phyloP scores from a whole-genome alignment of 2,888 invertebrate species.

The Diarsia dahlii region DNA sequence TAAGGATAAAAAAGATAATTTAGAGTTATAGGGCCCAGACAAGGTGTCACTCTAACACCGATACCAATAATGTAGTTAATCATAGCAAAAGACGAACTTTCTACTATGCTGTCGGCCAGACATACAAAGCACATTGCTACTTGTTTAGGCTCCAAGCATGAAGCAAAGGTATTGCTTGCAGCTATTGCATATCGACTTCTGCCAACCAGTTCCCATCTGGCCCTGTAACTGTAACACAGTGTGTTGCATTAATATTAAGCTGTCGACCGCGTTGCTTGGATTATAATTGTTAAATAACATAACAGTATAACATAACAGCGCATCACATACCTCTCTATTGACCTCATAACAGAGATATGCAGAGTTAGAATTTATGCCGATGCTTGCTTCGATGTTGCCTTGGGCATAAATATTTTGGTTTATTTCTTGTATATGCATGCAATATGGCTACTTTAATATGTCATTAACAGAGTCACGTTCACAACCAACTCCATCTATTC shows the following conservation, averaged over 20 bases:
- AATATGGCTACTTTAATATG: background rate
- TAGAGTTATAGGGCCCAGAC: background rate
- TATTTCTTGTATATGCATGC: background rate
- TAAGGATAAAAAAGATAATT: too few relatives aligned
- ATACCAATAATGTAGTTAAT: background rate
- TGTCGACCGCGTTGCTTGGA: background rate
- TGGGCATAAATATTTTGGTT: constrained; percentile 9
- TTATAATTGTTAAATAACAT: constrained; percentile 26
- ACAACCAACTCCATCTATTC: background rate
- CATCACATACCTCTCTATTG: constrained; percentile 19
- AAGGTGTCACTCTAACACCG: background rate
- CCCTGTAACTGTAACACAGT: constrained; percentile 13
- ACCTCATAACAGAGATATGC: background rate
- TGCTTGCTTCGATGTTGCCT: background rate
- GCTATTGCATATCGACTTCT: background rate
- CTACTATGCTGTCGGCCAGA: background rate
- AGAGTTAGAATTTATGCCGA: constrained; percentile 17
- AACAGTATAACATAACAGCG: constrained; percentile 4
- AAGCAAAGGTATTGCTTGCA: background rate
- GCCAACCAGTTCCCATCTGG: background rate
- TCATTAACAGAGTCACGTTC: constrained; percentile 1
- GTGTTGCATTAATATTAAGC: constrained; percentile 13
- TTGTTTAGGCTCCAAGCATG: background rate
- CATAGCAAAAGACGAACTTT: background rate
- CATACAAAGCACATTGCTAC: background rate